Base-by-base conservation (phyloP, 2,113 vertebrate species). In the Clupea harengus region DNA sequence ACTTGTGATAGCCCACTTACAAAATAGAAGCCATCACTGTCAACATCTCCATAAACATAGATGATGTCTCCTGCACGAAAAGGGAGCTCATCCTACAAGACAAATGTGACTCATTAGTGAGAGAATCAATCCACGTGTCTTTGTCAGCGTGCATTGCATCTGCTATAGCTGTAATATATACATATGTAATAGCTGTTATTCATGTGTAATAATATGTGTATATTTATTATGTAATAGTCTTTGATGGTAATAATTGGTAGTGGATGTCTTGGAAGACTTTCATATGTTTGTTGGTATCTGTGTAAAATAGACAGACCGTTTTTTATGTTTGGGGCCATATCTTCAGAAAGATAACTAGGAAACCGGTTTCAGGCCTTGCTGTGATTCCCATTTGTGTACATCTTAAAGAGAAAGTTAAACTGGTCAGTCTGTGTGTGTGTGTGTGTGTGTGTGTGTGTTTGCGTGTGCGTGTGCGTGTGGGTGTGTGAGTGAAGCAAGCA, bases 21-120 rank as follows among this genome's bases (percentile, higher is more conserved):
- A 44, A 95, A 97, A 91, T 97, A 99, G 95, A 99, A 99, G 4
- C 98, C 97, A 81, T 99, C 97, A 60, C 96, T 95, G 1, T 99
- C 97, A 97, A 99, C 97, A 84, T 94, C 95, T 3, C 97, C 97
- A 18, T 97, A 94, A 85, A 98, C 96, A 15, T 96, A 97, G 45
- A 99, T 98, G 52, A 98, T 10, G 2, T 99, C 97, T 52, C 98
- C 98, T 0, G 97, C 95, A 75, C 84, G 92, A 90, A 99, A 99
- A 81, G 95, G 92, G 82, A 99, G 94, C 87, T 99, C 98, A 44
- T 91, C 97, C 98, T 99, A 90, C 13, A 87, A 83, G 28, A 84
- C 2, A 50, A 89, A 78, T 32, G 20, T 60, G 54, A 20, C 11
- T 49, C 52, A 54, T 54, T 4, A 54, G 15, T 54, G 18, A 54